These are phyloP conservation scores for Micrasema longulum DNA, from an alignment of 1,140 invertebrate genomes.

Conservation along the genomic window DNA sequence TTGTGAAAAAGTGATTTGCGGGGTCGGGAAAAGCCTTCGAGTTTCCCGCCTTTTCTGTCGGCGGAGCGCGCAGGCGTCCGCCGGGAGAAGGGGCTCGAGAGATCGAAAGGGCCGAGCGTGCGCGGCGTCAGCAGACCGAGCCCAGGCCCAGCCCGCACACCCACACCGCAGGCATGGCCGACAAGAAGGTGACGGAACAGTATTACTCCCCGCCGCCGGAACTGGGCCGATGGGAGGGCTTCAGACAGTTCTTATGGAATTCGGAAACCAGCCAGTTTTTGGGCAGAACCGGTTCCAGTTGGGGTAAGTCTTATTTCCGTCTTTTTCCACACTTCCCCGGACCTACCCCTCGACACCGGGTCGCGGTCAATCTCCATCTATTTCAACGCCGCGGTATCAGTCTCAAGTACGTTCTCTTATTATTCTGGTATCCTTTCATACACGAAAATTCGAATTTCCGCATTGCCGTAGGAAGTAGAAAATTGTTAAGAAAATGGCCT, in stretches of 20 bases:
- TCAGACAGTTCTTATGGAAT: conserved; percentile 88
- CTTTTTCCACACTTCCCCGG: conserved; percentile 46
- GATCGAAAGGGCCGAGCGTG: conserved; percentile 63
- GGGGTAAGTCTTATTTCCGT: conserved; percentile 79
- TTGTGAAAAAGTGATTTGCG: neutral
- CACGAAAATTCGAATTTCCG: conserved; percentile 44
- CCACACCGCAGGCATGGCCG: conserved; percentile 72
- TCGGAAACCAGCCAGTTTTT: conserved; percentile 88
- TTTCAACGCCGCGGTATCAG: too few species aligned
- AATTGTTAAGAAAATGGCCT: conserved; percentile 51
- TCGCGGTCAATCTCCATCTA: neutral
- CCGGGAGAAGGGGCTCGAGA: conserved; percentile 47
- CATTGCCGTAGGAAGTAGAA: conserved; percentile 50
- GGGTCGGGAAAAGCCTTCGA: neutral
- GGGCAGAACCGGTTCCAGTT: conserved; percentile 88
- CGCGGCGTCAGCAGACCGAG: conserved; percentile 58
- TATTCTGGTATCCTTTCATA: conserved; percentile 17
- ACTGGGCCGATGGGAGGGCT: conserved; percentile 86
- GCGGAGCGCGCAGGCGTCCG: conserved; percentile 29
- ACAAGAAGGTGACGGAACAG: conserved; percentile 80
- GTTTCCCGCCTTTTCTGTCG: neutral
- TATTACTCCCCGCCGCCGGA: conserved; percentile 83
- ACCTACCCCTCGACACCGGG: neutral
- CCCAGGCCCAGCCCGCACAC: conserved; percentile 54
- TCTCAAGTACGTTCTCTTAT: neutral